Conservation (phyloP, 1,140 invertebrate species). For the Anastrepha ludens region DNA sequence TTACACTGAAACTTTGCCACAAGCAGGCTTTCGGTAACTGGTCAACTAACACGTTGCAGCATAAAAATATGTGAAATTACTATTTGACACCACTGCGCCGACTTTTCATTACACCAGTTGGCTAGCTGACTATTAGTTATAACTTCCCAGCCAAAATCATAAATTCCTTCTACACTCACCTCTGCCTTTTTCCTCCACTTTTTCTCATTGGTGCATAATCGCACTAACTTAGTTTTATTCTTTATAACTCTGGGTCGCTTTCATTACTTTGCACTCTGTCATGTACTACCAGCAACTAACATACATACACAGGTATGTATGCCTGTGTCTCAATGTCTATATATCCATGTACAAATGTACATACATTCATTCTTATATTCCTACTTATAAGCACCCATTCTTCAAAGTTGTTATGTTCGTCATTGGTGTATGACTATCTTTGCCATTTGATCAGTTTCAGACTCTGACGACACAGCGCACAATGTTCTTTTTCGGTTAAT, state of each 20-base stretch:
- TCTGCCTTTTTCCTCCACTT: background rate
- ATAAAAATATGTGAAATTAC: no score
- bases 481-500: conserved; percentile 15
- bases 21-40: no score
- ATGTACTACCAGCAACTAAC: background rate
- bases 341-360: background rate
- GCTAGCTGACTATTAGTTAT: no score
- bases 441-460: conserved; percentile 49
- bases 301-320: background rate
- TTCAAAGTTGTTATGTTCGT: conserved; percentile 55
- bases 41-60: no score
- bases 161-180: background rate
- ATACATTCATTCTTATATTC: background rate
- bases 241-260: background rate
- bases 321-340: no score
- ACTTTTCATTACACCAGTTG: no score
- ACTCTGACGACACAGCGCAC: background rate
- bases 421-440: conserved; percentile 57
- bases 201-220: no score
- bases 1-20: no score
- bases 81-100: no score
- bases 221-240: background rate
- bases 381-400: conserved; percentile 15
- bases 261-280: background rate
- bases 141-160: no score